Conservation (phyloP, 1,140 invertebrate genomes). For the Acromyrmex heyeri region DNA sequence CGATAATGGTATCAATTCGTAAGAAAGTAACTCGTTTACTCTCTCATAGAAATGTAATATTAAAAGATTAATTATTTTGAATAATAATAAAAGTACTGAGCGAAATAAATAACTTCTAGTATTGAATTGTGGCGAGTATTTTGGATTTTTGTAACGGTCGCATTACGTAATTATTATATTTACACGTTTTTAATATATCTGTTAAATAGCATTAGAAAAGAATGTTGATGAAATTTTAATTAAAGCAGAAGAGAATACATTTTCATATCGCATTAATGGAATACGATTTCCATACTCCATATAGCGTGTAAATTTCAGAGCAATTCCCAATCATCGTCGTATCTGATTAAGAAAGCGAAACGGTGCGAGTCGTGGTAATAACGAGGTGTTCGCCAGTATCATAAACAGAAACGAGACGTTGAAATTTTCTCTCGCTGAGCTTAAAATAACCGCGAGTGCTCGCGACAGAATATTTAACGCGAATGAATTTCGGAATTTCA, state of each 20-base stretch:
- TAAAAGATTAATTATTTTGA: no score
- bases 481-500: conserved; percentile 25
- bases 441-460: conserved; percentile 22
- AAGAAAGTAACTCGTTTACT: neutral
- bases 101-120: no score
- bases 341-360: conserved; percentile 14
- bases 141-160: neutral
- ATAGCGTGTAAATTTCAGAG: neutral
- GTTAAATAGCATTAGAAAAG: neutral
- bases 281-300: neutral
- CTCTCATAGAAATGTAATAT: no score
- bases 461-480: neutral
- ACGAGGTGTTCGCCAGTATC: conserved; percentile 21
- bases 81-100: no score
- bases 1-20: neutral
- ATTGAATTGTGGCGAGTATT: no score
- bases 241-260: neutral
- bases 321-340: neutral
- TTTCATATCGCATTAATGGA: neutral
- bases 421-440: conserved; percentile 2
- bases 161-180: neutral
- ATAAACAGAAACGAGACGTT: conserved; percentile 6
- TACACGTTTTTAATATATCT: neutral
- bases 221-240: neutral
- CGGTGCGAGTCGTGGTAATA: conserved; percentile 7